phyloP scores from a whole-genome alignment of 2,797 vertebrate species.

The Pterois miles region DNA sequence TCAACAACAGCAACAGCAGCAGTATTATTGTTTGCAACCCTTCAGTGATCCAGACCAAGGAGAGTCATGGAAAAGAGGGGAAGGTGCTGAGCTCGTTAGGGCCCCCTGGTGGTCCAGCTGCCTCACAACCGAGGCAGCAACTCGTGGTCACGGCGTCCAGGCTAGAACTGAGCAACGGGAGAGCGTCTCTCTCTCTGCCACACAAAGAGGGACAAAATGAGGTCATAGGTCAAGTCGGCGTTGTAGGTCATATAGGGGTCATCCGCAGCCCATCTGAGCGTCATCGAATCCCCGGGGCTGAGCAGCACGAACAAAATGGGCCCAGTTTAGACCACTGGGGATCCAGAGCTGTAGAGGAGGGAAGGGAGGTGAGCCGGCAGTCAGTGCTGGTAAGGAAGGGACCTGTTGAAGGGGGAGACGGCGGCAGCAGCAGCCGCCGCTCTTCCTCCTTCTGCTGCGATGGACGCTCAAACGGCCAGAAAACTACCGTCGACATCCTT shows the following conservation, averaged over 20 bases:
- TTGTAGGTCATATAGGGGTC: constrained; percentile 73
- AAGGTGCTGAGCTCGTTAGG: constrained; percentile 74
- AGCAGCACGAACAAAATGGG: constrained; percentile 62
- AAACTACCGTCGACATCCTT: neutral
- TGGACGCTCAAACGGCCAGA: neutral
- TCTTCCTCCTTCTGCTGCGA: neutral
- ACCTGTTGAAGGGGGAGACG: constrained; percentile 23
- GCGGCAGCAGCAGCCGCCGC: neutral
- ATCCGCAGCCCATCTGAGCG: constrained; percentile 72
- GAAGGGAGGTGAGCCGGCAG: constrained; percentile 73
- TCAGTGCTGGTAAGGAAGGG: constrained; percentile 77
- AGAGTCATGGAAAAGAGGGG: constrained; percentile 81
- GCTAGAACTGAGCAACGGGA: constrained; percentile 89
- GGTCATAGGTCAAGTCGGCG: constrained; percentile 57
- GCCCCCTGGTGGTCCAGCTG: constrained; percentile 67
- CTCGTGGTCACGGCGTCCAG: constrained; percentile 51
- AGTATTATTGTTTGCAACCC: constrained; percentile 92
- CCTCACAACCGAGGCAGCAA: constrained; percentile 22
- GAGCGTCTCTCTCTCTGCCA: constrained; percentile 62
- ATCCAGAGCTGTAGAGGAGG: constrained; percentile 40
- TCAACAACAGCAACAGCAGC: constrained; percentile 72
- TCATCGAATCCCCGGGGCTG: neutral
- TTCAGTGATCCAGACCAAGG: constrained; percentile 88
- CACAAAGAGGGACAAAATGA: constrained; percentile 72
- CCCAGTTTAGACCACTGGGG: constrained; percentile 13